Evolutionary conservation across 2,888 invertebrate species (phyloP).

Genomic region (Oasisia sp.): DNA sequence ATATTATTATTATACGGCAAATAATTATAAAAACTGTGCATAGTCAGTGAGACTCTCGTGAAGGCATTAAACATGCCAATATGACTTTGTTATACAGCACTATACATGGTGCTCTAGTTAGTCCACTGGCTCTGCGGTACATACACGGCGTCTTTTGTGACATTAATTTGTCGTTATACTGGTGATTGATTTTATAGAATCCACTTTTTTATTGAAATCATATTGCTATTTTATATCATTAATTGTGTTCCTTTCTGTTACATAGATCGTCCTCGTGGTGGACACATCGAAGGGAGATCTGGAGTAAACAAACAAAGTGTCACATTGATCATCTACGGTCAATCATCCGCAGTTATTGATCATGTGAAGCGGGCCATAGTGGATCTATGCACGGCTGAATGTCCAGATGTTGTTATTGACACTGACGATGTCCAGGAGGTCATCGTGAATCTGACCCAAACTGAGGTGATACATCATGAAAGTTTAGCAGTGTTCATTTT

Average conservation of each 20-base stretch:
- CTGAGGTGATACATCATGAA: background rate
- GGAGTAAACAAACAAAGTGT: background rate
- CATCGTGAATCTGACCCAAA: constrained; percentile 19
- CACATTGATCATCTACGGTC: background rate
- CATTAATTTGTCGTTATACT: too few relatives aligned
- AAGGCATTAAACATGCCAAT: too few relatives aligned
- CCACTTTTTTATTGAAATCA: too few relatives aligned
- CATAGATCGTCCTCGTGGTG: background rate
- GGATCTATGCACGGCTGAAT: background rate
- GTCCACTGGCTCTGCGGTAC: too few relatives aligned
- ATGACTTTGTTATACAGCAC: too few relatives aligned
- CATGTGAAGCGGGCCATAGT: background rate
- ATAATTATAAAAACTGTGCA: too few relatives aligned
- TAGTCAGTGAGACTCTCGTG: too few relatives aligned
- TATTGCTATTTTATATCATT: background rate
- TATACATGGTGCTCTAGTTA: too few relatives aligned
- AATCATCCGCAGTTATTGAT: background rate
- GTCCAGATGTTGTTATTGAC: background rate
- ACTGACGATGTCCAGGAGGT: background rate
- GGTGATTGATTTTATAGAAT: too few relatives aligned
- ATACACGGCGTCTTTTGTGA: too few relatives aligned
- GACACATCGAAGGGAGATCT: background rate
- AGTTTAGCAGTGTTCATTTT: too few relatives aligned
- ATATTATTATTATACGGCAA: too few relatives aligned
- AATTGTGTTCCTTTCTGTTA: background rate